Conservation (phyloP, 1,140 invertebrate species). For the Hesperophylax magnus region DNA sequence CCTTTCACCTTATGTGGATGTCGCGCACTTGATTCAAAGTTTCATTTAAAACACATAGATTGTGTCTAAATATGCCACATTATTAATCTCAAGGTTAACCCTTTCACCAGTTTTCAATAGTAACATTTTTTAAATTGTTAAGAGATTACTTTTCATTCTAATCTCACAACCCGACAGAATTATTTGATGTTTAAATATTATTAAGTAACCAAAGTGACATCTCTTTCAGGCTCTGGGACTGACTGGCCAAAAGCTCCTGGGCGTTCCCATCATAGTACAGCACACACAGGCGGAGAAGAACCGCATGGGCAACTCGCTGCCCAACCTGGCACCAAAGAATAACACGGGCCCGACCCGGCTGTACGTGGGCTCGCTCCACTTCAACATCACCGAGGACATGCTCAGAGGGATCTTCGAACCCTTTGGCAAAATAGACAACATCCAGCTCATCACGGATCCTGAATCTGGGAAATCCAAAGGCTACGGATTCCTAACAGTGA, state of each 20-base stretch:
- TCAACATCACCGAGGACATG: constrained; percentile 99
- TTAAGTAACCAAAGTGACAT: too few species aligned
- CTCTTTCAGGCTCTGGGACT: constrained; percentile 89
- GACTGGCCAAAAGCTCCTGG: constrained; percentile 96
- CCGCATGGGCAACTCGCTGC: constrained; percentile 89
- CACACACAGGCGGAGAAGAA: constrained; percentile 99
- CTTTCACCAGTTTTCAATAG: too few species aligned
- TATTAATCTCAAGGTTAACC: too few species aligned
- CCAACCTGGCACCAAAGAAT: constrained; percentile 85
- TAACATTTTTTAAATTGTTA: too few species aligned
- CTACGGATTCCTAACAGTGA: constrained; percentile 97
- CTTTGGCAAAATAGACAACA: constrained; percentile 98
- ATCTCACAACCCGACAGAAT: too few species aligned
- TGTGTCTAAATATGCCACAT: too few species aligned
- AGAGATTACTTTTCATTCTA: too few species aligned
- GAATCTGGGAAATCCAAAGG: constrained; percentile 97
- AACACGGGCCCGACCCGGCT: constrained; percentile 94
- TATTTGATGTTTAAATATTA: too few species aligned
- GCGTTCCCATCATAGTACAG: constrained; percentile 98
- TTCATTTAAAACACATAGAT: too few species aligned
- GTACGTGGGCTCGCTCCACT: constrained; percentile 98
- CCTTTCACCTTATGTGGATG: too few species aligned
- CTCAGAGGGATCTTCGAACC: constrained; percentile 98
- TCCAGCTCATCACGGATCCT: constrained; percentile 95
- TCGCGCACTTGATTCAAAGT: too few species aligned